A percentile compares a stretch with the other conserved stretches of the same genome.
phyloP scores from a whole-genome alignment of 2,797 vertebrate genomes.

The Synaphobranchus kaupii region DNA sequence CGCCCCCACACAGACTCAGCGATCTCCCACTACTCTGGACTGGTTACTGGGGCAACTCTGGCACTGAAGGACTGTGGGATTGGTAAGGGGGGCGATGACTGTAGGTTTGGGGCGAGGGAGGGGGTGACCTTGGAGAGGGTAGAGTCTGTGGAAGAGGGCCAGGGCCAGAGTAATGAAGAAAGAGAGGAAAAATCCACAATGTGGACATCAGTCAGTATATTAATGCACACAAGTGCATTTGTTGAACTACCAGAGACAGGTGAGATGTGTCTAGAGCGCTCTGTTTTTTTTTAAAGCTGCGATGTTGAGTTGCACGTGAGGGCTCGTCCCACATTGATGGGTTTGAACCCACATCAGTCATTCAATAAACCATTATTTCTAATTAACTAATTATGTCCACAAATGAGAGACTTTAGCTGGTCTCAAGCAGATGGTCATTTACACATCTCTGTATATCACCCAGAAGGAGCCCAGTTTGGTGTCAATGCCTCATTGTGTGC shows the following conservation, averaged over 20 bases:
- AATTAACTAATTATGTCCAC: slow-evolving; percentile 17
- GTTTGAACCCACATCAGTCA: not conserved
- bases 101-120: slow-evolving; percentile 44
- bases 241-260: not conserved
- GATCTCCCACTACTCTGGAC: not conserved
- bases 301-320: not conserved
- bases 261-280: not conserved
- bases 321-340: not conserved
- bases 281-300: not conserved
- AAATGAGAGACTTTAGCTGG: slow-evolving; percentile 21
- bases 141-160: slow-evolving; percentile 33
- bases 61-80: slow-evolving; percentile 58
- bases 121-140: slow-evolving; percentile 61
- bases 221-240: not conserved
- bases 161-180: not conserved
- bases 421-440: slow-evolving; percentile 36
- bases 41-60: slow-evolving; percentile 60
- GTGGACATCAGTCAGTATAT: not conserved
- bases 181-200: not conserved
- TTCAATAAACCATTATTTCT: slow-evolving; percentile 30
- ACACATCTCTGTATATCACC: slow-evolving; percentile 33
- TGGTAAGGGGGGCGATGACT: slow-evolving; percentile 57
- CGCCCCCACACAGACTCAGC: not conserved
- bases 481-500: slow-evolving; percentile 27
- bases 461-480: slow-evolving; percentile 20